Conservation (phyloP, 2,113 vertebrate genomes). For the Chaetorhynchus papuensis region DNA sequence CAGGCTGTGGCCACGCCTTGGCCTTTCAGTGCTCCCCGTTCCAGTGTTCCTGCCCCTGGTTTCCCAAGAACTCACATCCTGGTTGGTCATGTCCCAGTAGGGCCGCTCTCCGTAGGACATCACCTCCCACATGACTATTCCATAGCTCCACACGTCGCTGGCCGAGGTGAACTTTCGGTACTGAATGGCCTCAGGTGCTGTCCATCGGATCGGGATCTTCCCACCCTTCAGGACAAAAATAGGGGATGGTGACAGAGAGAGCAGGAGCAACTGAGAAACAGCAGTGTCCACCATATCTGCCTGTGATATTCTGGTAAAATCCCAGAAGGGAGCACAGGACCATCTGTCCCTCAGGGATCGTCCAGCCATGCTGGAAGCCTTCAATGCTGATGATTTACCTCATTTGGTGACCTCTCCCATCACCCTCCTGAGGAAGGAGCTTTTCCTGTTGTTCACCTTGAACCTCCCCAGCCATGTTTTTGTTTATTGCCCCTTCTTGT, state of each 20-base stretch:
- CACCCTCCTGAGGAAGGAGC: neutral
- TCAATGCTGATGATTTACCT: neutral
- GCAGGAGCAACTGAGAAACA: neutral
- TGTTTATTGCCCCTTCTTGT: neutral
- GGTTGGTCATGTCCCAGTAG: conserved; percentile 86
- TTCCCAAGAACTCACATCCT: conserved; percentile 73
- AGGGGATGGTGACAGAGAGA: neutral
- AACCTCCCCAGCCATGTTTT: neutral
- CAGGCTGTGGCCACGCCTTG: neutral
- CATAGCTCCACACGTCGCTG: conserved; percentile 81
- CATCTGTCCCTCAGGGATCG: neutral
- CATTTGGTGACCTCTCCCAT: neutral
- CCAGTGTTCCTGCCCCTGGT: neutral
- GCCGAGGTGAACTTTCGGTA: conserved; percentile 82
- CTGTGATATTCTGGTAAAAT: neutral
- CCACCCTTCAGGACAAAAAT: conserved; percentile 63
- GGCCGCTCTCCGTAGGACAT: conserved; percentile 82
- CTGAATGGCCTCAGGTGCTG: conserved; percentile 78
- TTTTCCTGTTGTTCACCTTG: neutral
- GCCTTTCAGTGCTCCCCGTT: neutral
- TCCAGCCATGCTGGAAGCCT: neutral
- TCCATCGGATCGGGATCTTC: conserved; percentile 83
- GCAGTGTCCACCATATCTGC: neutral
- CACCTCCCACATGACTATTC: conserved; percentile 84
- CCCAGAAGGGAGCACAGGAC: neutral